Evolutionary conservation across 2,797 vertebrate species (phyloP).

Genomic region (Hapalemur alaotrensis): DNA sequence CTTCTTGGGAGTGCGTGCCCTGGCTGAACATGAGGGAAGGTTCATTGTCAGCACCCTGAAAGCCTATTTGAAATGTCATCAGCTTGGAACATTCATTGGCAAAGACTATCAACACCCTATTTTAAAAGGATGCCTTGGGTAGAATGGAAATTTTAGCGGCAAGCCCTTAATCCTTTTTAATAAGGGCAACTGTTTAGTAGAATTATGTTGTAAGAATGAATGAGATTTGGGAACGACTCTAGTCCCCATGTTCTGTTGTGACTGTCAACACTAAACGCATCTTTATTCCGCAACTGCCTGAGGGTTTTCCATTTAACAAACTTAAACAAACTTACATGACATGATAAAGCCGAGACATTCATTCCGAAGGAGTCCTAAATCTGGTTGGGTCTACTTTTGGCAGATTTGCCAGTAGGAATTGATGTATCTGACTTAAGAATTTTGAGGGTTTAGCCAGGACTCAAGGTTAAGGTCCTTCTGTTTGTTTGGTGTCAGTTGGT

Average conservation of each 20-base stretch:
- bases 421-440: not conserved
- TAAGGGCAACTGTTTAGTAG: constrained; percentile 51
- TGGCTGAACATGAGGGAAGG: not conserved
- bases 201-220: constrained; percentile 55
- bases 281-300: not conserved
- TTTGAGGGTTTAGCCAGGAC: not conserved
- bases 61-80: constrained; percentile 57
- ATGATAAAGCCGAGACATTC: not conserved
- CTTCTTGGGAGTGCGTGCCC: not conserved
- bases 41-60: constrained; percentile 41
- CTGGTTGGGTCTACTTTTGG: not conserved
- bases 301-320: not conserved
- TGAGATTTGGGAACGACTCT: not conserved
- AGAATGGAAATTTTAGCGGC: constrained; percentile 17
- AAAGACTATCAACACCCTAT: not conserved
- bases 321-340: not conserved
- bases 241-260: not conserved
- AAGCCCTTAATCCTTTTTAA: constrained; percentile 34
- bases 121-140: constrained; percentile 48
- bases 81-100: not conserved
- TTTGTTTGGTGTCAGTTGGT: not conserved
- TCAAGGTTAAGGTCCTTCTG: not conserved
- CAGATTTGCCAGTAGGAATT: not conserved
- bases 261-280: constrained; percentile 20
- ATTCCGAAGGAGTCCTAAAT: not conserved